Conservation (phyloP, 2,797 vertebrate species). For the Tenualosa thibaudeaui region DNA sequence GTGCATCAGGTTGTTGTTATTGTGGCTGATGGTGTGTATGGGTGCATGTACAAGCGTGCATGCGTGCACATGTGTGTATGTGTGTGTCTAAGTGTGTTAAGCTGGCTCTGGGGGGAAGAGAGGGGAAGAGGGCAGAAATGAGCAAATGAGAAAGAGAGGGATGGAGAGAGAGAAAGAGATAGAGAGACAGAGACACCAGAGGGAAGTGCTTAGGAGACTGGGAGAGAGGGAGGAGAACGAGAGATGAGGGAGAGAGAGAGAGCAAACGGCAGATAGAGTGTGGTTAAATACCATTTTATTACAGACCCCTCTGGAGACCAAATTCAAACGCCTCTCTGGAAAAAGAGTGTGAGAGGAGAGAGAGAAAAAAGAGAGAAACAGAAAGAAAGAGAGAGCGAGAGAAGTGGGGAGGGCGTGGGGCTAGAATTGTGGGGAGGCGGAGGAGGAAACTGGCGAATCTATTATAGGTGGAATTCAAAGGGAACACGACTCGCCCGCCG, state of each 20-base stretch:
- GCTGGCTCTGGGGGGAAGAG: background rate
- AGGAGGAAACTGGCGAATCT: slow-evolving; percentile 55
- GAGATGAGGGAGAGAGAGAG: slow-evolving; percentile 6
- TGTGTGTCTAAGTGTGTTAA: background rate
- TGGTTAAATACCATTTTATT: slow-evolving; percentile 73
- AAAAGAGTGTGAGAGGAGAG: slow-evolving; percentile 25
- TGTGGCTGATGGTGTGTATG: background rate
- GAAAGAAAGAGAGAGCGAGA: slow-evolving; percentile 33
- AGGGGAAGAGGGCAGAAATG: background rate
- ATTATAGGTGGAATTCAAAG: slow-evolving; percentile 71
- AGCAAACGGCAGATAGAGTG: slow-evolving; percentile 52
- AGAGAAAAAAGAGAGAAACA: background rate
- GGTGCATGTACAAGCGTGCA: background rate
- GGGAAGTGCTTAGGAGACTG: slow-evolving; percentile 13
- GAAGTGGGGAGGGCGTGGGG: background rate
- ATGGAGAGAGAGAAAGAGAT: background rate
- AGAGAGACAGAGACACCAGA: background rate
- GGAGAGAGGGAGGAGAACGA: background rate
- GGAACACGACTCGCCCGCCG: slow-evolving; percentile 55
- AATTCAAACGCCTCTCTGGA: slow-evolving; percentile 60
- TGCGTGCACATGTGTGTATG: background rate
- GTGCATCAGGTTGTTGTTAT: background rate
- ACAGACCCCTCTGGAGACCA: slow-evolving; percentile 62
- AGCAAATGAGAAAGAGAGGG: background rate
- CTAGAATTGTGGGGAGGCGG: slow-evolving; percentile 28